Evolutionary conservation across 2,797 vertebrate species (phyloP), one percentile per base, ranked within the genome.

Genomic region (Betta splendens): DNA sequence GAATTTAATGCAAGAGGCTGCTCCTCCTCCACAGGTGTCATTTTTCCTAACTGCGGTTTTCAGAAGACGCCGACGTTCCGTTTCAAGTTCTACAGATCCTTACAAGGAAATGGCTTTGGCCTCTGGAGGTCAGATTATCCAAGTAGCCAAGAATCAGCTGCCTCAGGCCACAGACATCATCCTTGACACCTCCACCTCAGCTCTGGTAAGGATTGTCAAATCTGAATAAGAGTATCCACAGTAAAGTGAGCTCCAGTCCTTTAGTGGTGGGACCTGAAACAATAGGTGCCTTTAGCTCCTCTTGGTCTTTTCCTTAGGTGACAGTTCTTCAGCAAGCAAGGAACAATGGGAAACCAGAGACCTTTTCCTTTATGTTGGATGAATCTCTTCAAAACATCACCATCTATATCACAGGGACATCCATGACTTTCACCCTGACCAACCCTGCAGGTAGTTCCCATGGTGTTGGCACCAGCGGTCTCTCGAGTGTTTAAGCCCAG

Each of bases 121-220:
- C 10, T 93, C 92, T 38, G 92, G 92, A 50, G 92, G 91, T 1
- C 87, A 89, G 65, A 86, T 83, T 17, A 91, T 93, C 25, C 12
- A 63, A 9, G 90, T 93, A 23, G 59, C 80, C 9, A 92, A 92
- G 47, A 8, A 3, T 0, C 29, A 85, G 15, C 33, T 93, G 40
- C 66, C 85, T 47, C n/a, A 89, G 53, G 89, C 89, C 60, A 93
- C 89, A 38, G 78, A 79, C 0, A 38, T 93, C 49, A 92, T 93
- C 32, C 80, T 88, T 3, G 91, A 93, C 54, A 87, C 87, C 6
- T 91, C 91, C 4, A 91, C 89, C 16, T 90, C 91, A 60, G 90
- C 90, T 50, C 75, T 92, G 86, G 92, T 92, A 83, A 43, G n/a
- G 47, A 57, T 40, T 38, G 10, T 36, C 10, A 10, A 43, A 4